Conservation (phyloP, 2,113 vertebrate species). For the Zapornia atra region DNA sequence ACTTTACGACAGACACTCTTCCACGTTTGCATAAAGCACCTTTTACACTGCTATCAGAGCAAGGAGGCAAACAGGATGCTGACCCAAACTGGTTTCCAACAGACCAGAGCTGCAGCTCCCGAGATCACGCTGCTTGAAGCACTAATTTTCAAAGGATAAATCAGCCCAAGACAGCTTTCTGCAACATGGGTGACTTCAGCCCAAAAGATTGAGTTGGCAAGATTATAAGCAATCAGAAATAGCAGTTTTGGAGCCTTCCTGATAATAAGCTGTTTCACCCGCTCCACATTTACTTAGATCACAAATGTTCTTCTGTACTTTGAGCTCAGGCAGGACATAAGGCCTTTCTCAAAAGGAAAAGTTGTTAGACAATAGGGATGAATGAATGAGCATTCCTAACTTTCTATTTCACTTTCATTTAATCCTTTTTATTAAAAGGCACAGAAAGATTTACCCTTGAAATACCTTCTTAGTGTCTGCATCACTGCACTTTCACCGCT, state of each 20-base stretch:
- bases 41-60: not conserved
- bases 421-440: conserved; percentile 1
- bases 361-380: not conserved
- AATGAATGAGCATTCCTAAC: not conserved
- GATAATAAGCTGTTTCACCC: not conserved
- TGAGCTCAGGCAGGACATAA: not conserved
- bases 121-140: not conserved
- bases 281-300: not conserved
- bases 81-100: not conserved
- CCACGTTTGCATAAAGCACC: not conserved
- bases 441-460: not conserved
- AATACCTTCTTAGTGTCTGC: not conserved
- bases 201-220: not conserved
- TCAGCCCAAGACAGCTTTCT: not conserved
- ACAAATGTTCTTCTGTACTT: not conserved
- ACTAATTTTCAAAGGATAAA: not conserved
- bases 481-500: not conserved
- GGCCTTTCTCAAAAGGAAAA: not conserved
- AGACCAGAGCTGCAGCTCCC: not conserved
- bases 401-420: not conserved
- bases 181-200: not conserved
- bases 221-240: not conserved
- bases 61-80: not conserved
- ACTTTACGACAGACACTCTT: not conserved
- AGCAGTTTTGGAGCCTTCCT: not conserved